Evolutionary conservation across 1,140 invertebrate genomes (phyloP).

Genomic region (Drosophila kohkoa): DNA sequence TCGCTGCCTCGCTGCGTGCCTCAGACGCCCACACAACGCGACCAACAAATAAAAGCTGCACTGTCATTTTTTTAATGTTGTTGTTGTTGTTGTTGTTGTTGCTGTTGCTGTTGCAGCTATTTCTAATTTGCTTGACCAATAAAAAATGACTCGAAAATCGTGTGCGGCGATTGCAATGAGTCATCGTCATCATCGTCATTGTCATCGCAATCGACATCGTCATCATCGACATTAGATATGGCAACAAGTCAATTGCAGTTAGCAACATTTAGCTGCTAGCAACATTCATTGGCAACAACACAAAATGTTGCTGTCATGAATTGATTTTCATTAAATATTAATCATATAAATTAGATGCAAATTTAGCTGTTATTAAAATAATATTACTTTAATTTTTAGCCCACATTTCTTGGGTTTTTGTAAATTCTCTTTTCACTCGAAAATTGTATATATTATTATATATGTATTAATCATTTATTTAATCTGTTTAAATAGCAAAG

Average conservation of each 20-base stretch:
- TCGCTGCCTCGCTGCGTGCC: slow-evolving; percentile 35
- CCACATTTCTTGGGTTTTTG: no score
- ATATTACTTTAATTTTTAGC: no score
- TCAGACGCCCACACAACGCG: slow-evolving; percentile 34
- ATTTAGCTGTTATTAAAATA: no score
- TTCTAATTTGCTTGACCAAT: slow-evolving; percentile 66
- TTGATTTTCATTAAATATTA: no score
- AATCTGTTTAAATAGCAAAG: no score
- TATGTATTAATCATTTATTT: no score
- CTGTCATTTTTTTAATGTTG: slow-evolving; percentile 46
- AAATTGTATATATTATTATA: no score
- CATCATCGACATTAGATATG: slow-evolving; percentile 11
- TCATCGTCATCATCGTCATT: slow-evolving; percentile 43
- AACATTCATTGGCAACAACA: slow-evolving; percentile 17
- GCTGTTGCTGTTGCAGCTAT: slow-evolving; percentile 53
- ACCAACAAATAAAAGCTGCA: slow-evolving; percentile 50
- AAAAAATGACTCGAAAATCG: slow-evolving; percentile 30
- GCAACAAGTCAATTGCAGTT: not conserved
- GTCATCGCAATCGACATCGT: slow-evolving; percentile 6
- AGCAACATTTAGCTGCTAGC: slow-evolving; percentile 8
- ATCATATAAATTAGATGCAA: no score
- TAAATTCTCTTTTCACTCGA: no score
- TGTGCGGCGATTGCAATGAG: slow-evolving; percentile 44
- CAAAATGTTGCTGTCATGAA: slow-evolving; percentile 30
- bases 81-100: slow-evolving; percentile 23